These are phyloP conservation scores for Blomia tropicalis DNA, from an alignment of 2,888 invertebrate species.

Conservation along the genomic window DNA sequence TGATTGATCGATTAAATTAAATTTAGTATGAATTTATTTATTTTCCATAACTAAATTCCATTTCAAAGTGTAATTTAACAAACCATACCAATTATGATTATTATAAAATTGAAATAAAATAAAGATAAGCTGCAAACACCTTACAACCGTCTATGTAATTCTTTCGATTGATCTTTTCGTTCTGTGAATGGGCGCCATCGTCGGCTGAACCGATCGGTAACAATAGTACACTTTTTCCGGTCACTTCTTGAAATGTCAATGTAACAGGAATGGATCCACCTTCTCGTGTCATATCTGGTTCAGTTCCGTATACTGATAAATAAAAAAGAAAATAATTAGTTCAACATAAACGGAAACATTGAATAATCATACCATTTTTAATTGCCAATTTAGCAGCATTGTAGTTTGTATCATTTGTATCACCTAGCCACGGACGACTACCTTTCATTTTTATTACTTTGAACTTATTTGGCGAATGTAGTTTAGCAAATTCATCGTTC, in stretches of 20 bases:
- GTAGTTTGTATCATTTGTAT: constrained; percentile 75
- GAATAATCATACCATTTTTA: constrained; percentile 36
- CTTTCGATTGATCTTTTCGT: constrained; percentile 80
- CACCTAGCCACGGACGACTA: constrained; percentile 80
- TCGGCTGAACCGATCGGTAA: constrained; percentile 87
- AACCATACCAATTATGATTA: background rate
- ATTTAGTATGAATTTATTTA: background rate
- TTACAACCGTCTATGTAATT: constrained; percentile 71
- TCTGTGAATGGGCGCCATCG: constrained; percentile 97
- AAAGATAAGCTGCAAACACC: constrained; percentile 22
- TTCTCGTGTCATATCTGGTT: constrained; percentile 46
- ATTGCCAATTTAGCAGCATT: constrained; percentile 52
- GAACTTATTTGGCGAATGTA: constrained; percentile 58
- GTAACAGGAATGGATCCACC: constrained; percentile 97
- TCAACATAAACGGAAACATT: background rate
- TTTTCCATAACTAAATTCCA: background rate
- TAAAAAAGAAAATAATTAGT: background rate
- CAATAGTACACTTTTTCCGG: constrained; percentile 78
- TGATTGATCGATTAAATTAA: no score
- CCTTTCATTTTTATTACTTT: constrained; percentile 46
- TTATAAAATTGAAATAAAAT: background rate
- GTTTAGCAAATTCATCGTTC: constrained; percentile 53
- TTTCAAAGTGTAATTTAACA: background rate
- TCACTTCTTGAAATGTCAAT: constrained; percentile 67
- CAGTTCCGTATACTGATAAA: constrained; percentile 26